Percentiles rank a stretch among this genome's conserved stretches.
Evolutionary conservation across 2,888 invertebrate genomes (phyloP).

Genomic region (Dioctria linearis): DNA sequence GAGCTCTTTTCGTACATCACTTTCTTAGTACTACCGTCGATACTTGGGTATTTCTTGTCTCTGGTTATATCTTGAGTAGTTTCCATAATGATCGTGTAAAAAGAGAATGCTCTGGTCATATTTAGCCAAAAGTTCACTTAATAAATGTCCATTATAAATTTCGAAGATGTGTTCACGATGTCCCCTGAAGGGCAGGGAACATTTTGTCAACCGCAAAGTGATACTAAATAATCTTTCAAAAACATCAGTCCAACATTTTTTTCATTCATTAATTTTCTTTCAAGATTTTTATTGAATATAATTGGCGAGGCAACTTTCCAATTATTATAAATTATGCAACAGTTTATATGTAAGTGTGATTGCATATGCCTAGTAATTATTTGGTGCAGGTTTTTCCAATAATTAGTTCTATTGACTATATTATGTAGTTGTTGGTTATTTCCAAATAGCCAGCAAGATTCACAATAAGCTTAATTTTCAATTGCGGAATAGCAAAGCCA

Average conservation of each 20-base stretch:
- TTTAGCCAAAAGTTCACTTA: conserved; percentile 39
- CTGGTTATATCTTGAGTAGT: conserved; percentile 27
- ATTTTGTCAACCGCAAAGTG: conserved; percentile 25
- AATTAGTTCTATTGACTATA: conserved; percentile 23
- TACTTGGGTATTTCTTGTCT: too few relatives aligned
- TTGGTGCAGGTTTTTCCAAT: conserved; percentile 31
- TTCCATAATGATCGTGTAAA: conserved; percentile 33
- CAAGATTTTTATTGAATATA: too few relatives aligned
- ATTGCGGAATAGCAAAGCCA: conserved; percentile 31
- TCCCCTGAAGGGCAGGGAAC: conserved; percentile 20
- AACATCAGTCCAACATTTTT: conserved; percentile 41
- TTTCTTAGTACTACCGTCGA: too few relatives aligned
- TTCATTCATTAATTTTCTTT: too few relatives aligned
- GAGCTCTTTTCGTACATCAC: too few relatives aligned
- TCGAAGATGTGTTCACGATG: conserved; percentile 19
- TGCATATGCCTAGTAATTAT: too few relatives aligned
- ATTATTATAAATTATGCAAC: too few relatives aligned
- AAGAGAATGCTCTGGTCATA: conserved; percentile 2
- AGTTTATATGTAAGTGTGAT: too few relatives aligned
- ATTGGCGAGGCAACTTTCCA: too few relatives aligned
- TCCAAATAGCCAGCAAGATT: conserved; percentile 25
- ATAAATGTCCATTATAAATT: conserved; percentile 45
- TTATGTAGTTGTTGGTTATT: conserved; percentile 26
- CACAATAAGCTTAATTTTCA: conserved; percentile 31
- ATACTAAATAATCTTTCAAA: conserved; percentile 40